phyloP scores from a whole-genome alignment of 1,140 invertebrate species.

The Hestina assimilis region DNA sequence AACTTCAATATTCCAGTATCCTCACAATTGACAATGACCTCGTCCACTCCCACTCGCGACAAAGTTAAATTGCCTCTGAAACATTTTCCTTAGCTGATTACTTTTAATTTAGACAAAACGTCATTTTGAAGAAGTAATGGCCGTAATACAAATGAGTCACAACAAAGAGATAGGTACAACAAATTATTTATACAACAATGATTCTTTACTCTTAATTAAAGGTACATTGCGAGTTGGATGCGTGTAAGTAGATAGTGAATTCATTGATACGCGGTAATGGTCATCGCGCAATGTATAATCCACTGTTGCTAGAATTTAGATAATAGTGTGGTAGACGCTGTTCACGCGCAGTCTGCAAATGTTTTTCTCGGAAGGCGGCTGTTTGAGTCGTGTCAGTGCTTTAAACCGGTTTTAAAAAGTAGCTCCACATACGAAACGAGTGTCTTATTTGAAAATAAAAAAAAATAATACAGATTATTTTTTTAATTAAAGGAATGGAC shows the following conservation, averaged over 20 bases:
- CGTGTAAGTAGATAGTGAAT: not conserved
- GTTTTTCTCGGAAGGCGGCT: conserved; percentile 46
- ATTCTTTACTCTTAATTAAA: not conserved
- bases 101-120: not conserved
- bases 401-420: conserved; percentile 19
- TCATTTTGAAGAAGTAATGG: not conserved
- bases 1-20: conserved; percentile 4
- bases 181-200: not conserved
- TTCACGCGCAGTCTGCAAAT: conserved; percentile 31
- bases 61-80: not conserved
- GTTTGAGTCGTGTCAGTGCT: conserved; percentile 31
- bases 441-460: conserved; percentile 14
- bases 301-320: not conserved
- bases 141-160: not conserved
- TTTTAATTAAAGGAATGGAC: conserved; percentile 17
- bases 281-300: not conserved
- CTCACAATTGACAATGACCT: conserved; percentile 18
- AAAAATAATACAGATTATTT: conserved; percentile 11
- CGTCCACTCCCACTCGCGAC: conserved; percentile 2
- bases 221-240: conserved; percentile 19
- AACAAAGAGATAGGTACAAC: not conserved
- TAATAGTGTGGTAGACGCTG: conserved; percentile 8
- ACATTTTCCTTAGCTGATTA: not conserved
- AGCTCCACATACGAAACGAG: conserved; percentile 5
- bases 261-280: conserved; percentile 5